Evolutionary conservation across 2,888 invertebrate genomes (phyloP), one percentile per base, ranked within the genome.

Genomic region (Andrena flavipes): DNA sequence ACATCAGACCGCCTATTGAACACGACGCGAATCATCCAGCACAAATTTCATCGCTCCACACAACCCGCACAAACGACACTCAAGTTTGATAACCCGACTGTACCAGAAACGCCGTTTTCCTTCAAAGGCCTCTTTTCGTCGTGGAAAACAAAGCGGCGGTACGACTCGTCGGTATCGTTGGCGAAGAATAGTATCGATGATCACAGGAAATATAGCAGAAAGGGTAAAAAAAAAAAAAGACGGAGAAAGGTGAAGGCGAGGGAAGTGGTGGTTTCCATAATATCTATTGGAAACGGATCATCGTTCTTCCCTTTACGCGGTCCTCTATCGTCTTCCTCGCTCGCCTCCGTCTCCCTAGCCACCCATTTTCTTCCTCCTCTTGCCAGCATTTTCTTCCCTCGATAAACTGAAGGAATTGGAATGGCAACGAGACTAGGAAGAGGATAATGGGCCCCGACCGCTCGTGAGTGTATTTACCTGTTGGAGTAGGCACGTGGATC

Each of bases 401-500:
- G 75, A 82, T 80, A 84, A 86, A 70, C 70, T 74, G 72, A 35
- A 30, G 67, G 81, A 82, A 82, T 82, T 80, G 79, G 68, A 78
- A 65, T 35, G 48, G 54, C 70, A 10, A 73, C 59, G 73, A 84
- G 80, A 76, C 82, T 77, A 85, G 82, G 74, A 80, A 76, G 67
- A 84, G 75, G 78, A 86, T 84, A 88, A 88, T 86, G 80, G 84
- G 54, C 63, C 70, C 42, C 74, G 65, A 42, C 74, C 70, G 68
- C 68, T 76, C 29, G 60, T 68, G 80, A 83, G 85, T 85, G 80
- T 82, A 82, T 76, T 87, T 82, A 87, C 87, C 82, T 80, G 80
- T 80, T 80, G 70, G 75, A 82, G 82, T 67, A 76, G 81, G 79
- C 80, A 85, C 78, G 82, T 83, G 86, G 87, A 88, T 90, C 87